phyloP scores from a whole-genome alignment of 1,140 invertebrate species.

The Wasmannia auropunctata region DNA sequence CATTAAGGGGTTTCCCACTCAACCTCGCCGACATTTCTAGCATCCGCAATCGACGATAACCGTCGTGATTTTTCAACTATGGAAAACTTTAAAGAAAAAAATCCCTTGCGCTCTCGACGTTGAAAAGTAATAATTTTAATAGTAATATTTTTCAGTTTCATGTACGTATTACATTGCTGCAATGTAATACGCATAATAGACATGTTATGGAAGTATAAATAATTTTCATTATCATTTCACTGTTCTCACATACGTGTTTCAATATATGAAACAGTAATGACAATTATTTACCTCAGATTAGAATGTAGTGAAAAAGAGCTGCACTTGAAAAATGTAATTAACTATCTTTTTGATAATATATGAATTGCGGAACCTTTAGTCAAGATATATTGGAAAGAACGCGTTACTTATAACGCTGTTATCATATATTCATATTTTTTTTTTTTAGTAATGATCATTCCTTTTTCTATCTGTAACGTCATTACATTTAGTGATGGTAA shows the following conservation, averaged over 20 bases:
- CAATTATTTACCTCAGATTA: not conserved
- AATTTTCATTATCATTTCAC: not conserved
- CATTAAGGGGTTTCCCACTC: slow-evolving; percentile 55
- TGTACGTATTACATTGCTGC: not conserved
- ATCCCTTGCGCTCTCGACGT: not conserved
- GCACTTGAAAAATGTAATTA: not conserved
- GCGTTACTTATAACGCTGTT: no score
- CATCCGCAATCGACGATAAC: slow-evolving; percentile 67
- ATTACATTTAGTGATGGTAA: no score
- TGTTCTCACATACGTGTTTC: not conserved
- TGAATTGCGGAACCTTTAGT: no score
- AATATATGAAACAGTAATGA: not conserved
- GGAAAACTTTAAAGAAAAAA: not conserved
- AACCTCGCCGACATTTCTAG: slow-evolving; percentile 49
- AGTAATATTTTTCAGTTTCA: no score
- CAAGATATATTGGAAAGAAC: no score
- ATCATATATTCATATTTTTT: no score
- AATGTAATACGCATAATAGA: not conserved
- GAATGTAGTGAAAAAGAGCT: not conserved
- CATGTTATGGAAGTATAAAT: not conserved
- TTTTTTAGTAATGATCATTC: no score
- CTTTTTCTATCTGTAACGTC: no score
- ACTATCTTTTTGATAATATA: not conserved
- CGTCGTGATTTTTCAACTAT: slow-evolving; percentile 39
- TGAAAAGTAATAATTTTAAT: not conserved